These are phyloP conservation scores for Boleophthalmus pectinirostris DNA, from an alignment of 2,113 vertebrate species.

Conservation along the genomic window DNA sequence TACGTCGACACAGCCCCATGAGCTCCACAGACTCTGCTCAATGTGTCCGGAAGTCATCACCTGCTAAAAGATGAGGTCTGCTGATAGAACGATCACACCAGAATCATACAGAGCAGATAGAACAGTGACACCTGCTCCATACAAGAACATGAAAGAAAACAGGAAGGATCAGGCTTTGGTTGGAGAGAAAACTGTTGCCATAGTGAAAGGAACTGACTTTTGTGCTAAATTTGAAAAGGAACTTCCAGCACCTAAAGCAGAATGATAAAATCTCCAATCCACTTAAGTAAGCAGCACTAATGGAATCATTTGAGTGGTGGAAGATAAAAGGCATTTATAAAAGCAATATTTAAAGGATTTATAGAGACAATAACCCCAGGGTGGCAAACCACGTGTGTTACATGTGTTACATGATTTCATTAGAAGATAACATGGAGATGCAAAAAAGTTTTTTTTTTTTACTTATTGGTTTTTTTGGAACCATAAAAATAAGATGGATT, in stretches of 20 bases:
- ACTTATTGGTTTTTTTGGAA: no score
- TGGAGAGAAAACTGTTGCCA: background rate
- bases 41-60: background rate
- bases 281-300: conserved; percentile 33
- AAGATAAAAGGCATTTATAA: conserved; percentile 26
- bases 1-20: background rate
- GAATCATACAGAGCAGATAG: background rate
- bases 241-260: background rate
- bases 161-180: background rate
- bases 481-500: no score
- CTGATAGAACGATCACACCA: background rate
- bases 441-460: no score
- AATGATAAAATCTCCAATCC: conserved; percentile 35
- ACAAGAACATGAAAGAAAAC: background rate
- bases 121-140: no score
- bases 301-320: background rate
- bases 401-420: no score
- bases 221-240: background rate
- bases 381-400: background rate
- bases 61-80: background rate
- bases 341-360: conserved; percentile 34
- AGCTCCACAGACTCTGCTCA: background rate
- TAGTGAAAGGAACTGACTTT: conserved; percentile 1
- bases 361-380: conserved; percentile 14
- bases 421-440: no score